Evolutionary conservation across 2,888 invertebrate genomes (phyloP).

Genomic region (Ophion ventricosus): DNA sequence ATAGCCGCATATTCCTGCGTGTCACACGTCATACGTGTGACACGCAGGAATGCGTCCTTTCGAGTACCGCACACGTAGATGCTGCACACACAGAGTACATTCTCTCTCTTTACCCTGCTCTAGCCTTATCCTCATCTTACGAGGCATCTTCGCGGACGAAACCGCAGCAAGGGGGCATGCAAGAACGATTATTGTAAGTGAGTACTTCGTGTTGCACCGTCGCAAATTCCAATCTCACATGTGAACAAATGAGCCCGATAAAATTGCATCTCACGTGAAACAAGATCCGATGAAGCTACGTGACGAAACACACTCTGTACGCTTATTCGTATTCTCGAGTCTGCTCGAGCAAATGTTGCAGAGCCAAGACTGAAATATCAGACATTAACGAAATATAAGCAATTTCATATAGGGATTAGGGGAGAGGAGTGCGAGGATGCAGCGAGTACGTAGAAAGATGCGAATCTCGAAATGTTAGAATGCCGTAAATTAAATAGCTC

Average conservation of each 20-base stretch:
- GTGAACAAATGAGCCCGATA: slow-evolving; percentile 41
- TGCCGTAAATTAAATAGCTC: slow-evolving; percentile 34
- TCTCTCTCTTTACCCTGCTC: slow-evolving; percentile 4
- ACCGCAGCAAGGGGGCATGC: slow-evolving; percentile 5
- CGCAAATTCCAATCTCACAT: slow-evolving; percentile 7
- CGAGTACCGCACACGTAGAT: slow-evolving; percentile 33
- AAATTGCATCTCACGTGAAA: slow-evolving; percentile 22
- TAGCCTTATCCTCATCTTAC: slow-evolving; percentile 25
- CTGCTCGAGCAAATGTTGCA: slow-evolving; percentile 9
- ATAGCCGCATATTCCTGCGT: background rate
- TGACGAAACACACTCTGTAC: slow-evolving; percentile 4
- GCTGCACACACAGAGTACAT: slow-evolving; percentile 6
- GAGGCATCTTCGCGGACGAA: slow-evolving; percentile 11
- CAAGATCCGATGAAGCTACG: background rate
- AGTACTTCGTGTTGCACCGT: slow-evolving; percentile 19
- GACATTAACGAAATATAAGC: slow-evolving; percentile 1
- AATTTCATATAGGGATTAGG: background rate
- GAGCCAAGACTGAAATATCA: background rate
- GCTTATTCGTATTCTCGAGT: background rate
- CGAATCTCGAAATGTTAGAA: slow-evolving; percentile 35
- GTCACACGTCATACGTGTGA: background rate
- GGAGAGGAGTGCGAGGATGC: background rate
- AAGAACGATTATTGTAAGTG: slow-evolving; percentile 41
- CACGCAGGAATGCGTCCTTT: slow-evolving; percentile 28
- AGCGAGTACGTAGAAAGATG: slow-evolving; percentile 8